Evolutionary conservation across 2,888 invertebrate genomes (phyloP).

Genomic region (Thera obeliscata): DNA sequence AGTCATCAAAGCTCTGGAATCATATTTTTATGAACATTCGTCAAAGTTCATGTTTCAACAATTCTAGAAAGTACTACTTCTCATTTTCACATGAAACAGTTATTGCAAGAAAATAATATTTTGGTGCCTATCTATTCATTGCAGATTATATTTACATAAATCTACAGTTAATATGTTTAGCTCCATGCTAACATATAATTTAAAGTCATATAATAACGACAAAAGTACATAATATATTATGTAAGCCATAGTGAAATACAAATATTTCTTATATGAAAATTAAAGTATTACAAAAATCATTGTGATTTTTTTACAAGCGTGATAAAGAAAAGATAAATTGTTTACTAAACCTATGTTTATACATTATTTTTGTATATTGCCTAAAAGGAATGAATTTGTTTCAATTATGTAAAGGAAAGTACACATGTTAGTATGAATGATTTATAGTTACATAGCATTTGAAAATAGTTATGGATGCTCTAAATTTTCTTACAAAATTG

Average conservation of each 20-base stretch:
- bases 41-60: constrained; percentile 22
- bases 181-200: constrained; percentile 60
- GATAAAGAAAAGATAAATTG: constrained; percentile 47
- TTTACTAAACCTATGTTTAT: constrained; percentile 49
- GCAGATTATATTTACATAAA: constrained; percentile 76
- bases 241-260: constrained; percentile 58
- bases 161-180: constrained; percentile 61
- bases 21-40: constrained; percentile 23
- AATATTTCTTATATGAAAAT: constrained; percentile 61
- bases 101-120: constrained; percentile 48
- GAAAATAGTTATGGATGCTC: constrained; percentile 28
- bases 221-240: constrained; percentile 45
- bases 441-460: constrained; percentile 15
- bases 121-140: constrained; percentile 53
- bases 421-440: constrained; percentile 36
- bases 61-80: constrained; percentile 28
- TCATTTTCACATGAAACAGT: constrained; percentile 37
- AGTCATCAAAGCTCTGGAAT: constrained; percentile 15
- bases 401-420: constrained; percentile 59
- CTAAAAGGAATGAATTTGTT: constrained; percentile 78
- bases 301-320: constrained; percentile 49
- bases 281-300: constrained; percentile 55
- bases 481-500: constrained; percentile 47
- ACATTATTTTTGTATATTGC: constrained; percentile 66
- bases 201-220: constrained; percentile 44